Conservation (phyloP, 1,140 invertebrate species). For the Halotydeus destructor region DNA sequence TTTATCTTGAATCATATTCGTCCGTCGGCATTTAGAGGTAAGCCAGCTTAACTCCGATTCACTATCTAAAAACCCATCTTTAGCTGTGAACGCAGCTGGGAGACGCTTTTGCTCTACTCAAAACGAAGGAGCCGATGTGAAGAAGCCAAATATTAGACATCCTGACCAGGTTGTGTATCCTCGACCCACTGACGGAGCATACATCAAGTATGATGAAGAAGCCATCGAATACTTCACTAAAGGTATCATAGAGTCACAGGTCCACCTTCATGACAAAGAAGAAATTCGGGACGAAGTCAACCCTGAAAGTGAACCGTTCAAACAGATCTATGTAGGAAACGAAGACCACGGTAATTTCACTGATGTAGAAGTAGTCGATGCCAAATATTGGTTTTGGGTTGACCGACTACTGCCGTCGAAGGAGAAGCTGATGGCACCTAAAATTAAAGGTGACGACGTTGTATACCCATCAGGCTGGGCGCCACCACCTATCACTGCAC, state of each 20-base stretch:
- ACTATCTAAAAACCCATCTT: no score
- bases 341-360: not conserved
- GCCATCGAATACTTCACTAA: not conserved
- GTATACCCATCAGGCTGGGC: not conserved
- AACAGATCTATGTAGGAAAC: not conserved
- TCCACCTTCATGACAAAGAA: not conserved
- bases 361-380: not conserved
- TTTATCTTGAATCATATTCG: no score
- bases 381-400: slow-evolving; percentile 4
- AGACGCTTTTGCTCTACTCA: no score
- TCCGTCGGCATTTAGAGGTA: no score
- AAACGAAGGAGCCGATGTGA: no score
- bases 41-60: no score
- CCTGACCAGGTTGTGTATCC: no score
- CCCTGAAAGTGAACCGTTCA: not conserved
- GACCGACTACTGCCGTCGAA: not conserved
- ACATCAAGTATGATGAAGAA: not conserved
- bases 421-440: not conserved
- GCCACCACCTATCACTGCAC: not conserved
- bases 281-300: not conserved
- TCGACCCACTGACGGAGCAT: not conserved
- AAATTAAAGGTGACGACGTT: not conserved
- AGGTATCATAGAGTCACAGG: not conserved
- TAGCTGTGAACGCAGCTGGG: no score
- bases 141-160: no score